Base-by-base conservation (phyloP, 2,113 vertebrate species). In the Ctenomys sociabilis region DNA sequence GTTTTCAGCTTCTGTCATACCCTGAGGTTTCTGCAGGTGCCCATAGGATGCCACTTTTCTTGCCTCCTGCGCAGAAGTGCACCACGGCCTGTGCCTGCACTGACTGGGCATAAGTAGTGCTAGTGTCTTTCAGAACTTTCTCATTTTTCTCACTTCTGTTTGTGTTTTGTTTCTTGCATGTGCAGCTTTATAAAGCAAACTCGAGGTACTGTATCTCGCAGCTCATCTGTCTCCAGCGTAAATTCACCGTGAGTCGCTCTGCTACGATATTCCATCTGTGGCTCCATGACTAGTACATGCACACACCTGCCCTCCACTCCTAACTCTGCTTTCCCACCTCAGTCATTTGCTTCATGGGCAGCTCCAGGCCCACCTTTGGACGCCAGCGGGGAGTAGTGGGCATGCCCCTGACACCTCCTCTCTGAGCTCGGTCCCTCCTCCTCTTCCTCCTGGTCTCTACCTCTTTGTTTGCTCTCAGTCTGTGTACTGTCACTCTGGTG, bases 111-210 rank as follows among this genome's bases (percentile, higher is more conserved):
- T 4, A 49, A 96, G 95, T 91, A 97, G 97, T 95, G 59, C 98
- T 93, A 88, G 80, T 94, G 95, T 98, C 95, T 97, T 90, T 94
- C 97, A 45, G 97, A 90, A 91, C 98, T 97, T 97, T 93, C 82
- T 84, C 97, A 94, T 97, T 94, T 97, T 98, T 99, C 99, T 99
- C 99, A 99, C 98, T 98, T 98, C 97, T 99, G 97, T 98, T 98
- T 98, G 43, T 98, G 98, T 98, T 98, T 96, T 98, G 98, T 98
- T 98, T 99, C 98, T 99, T 99, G 99, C 99, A 99, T 99, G 99
- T 99, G 98, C 99, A 99, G 99, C 99, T 99, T 99, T 99, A 99
- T 99, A 99, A 99, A 99, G 99, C 99, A 99, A 98, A 99, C 99
- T 99, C 99, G 99, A 99, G 99, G 99, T 99, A 98, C 99, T 98